Evolutionary conservation across 2,888 invertebrate genomes (phyloP).

Genomic region (Tricholauxania praeusta): DNA sequence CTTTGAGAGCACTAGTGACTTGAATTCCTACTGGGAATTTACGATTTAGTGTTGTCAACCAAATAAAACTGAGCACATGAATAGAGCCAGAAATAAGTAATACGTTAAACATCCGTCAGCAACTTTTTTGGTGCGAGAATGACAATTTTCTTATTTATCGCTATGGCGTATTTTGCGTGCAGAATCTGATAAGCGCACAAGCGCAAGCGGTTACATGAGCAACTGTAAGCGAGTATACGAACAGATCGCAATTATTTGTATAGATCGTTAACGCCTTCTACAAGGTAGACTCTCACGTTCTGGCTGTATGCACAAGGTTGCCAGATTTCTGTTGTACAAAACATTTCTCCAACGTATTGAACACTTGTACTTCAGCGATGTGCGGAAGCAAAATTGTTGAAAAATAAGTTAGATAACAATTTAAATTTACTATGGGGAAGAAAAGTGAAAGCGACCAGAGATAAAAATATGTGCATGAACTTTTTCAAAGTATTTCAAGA

Average conservation of each 20-base stretch:
- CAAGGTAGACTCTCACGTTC: too few species aligned
- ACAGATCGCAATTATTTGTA: background rate
- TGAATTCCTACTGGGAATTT: too few species aligned
- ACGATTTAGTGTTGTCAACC: background rate
- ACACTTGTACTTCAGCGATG: too few species aligned
- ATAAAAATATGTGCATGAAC: too few species aligned
- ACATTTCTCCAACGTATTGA: background rate
- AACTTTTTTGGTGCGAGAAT: slow-evolving; percentile 16
- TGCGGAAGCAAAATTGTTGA: too few species aligned
- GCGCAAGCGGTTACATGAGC: slow-evolving; percentile 8
- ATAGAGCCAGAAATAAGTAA: slow-evolving; percentile 13
- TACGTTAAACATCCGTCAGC: slow-evolving; percentile 16
- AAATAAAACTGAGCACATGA: background rate
- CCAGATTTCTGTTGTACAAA: too few species aligned
- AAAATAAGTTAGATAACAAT: too few species aligned
- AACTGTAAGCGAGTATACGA: background rate
- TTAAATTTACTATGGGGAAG: too few species aligned
- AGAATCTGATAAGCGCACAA: slow-evolving; percentile 40
- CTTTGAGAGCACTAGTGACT: too few species aligned
- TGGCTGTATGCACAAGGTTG: too few species aligned
- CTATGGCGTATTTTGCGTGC: slow-evolving; percentile 40
- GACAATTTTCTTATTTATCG: slow-evolving; percentile 28
- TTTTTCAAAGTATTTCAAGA: background rate
- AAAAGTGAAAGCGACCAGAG: too few species aligned
- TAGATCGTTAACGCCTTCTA: too few species aligned